A percentile compares a stretch with the other conserved stretches of the same genome.
Conservation (phyloP, 2,113 vertebrate species). For the Sinocyclocheilus anophthalmus region DNA sequence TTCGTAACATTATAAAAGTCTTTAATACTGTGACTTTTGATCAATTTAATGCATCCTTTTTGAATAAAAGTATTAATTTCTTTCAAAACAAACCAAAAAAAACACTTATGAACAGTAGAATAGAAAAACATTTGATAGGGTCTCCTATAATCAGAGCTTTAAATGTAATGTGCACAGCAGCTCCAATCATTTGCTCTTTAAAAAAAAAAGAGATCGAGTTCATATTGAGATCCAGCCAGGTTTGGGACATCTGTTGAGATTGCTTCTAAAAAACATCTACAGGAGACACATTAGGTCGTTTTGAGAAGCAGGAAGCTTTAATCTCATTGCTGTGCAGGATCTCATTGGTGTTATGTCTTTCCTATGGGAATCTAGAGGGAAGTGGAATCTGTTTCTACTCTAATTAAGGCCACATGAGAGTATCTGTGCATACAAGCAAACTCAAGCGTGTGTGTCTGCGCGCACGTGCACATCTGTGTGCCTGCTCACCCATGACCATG, state of each 20-base stretch:
- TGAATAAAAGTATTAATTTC: background rate
- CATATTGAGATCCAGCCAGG: too few species aligned
- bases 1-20: too few species aligned
- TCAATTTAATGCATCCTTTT: too few species aligned
- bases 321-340: background rate
- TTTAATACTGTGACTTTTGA: too few species aligned
- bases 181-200: background rate
- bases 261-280: too few species aligned
- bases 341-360: background rate
- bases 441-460: slow-evolving; percentile 19
- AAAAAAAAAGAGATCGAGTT: too few species aligned
- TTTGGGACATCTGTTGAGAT: too few species aligned
- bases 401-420: slow-evolving; percentile 35
- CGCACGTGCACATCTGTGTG: slow-evolving; percentile 4
- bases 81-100: background rate
- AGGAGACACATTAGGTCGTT: background rate
- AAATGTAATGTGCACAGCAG: background rate
- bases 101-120: background rate
- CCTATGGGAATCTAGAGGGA: slow-evolving; percentile 5
- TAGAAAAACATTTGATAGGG: background rate
- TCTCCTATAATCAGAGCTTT: background rate
- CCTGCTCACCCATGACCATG: slow-evolving; percentile 87
- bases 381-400: slow-evolving; percentile 10
- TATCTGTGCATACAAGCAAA: slow-evolving; percentile 31
- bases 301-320: background rate